These are phyloP conservation scores for Squalus acanthias DNA, from an alignment of 2,797 vertebrate species.

Conservation along the genomic window DNA sequence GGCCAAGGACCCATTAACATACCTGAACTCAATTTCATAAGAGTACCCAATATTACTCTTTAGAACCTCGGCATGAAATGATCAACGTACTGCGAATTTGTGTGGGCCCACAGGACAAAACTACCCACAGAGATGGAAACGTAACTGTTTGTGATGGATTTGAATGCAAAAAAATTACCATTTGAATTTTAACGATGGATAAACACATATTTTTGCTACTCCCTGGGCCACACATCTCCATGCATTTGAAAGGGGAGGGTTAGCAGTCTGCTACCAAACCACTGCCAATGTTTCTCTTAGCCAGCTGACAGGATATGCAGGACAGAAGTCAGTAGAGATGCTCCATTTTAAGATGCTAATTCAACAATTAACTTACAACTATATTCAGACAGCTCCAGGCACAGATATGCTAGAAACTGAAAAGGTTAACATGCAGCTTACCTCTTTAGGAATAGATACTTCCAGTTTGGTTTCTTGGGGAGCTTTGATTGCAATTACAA, in stretches of 20 bases:
- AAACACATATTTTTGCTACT: background rate
- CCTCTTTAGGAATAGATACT: conserved; percentile 77
- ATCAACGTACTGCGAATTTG: background rate
- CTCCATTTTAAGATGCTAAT: background rate
- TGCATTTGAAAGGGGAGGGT: background rate
- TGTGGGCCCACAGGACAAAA: background rate
- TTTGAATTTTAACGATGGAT: background rate
- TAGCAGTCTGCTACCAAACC: background rate
- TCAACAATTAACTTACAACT: background rate
- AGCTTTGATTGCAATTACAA: conserved; percentile 77
- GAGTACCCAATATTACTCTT: background rate
- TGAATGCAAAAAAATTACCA: background rate
- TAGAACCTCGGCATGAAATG: background rate
- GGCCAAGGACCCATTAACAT: background rate
- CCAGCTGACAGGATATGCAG: background rate
- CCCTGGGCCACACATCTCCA: background rate
- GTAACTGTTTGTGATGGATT: background rate
- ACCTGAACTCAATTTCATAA: background rate
- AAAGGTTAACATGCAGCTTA: conserved; percentile 46
- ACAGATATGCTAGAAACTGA: background rate
- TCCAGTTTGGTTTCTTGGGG: conserved; percentile 85
- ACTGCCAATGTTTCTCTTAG: background rate
- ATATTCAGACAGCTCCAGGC: too few relatives aligned
- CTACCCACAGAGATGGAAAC: background rate
- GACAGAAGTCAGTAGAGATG: background rate